These are phyloP conservation scores for Octopus sinensis DNA, from an alignment of 1,140 invertebrate species.

Conservation along the genomic window DNA sequence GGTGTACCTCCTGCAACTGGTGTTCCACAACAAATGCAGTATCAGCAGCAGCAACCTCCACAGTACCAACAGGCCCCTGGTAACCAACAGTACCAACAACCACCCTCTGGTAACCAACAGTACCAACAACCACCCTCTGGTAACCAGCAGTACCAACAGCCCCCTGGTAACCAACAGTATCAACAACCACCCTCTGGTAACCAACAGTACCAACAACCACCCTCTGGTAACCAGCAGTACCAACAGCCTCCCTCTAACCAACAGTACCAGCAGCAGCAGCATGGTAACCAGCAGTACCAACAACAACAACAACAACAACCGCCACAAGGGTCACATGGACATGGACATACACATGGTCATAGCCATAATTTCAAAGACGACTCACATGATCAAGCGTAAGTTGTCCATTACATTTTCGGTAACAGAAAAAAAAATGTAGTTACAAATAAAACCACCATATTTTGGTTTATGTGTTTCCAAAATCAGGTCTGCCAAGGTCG, in stretches of 20 bases:
- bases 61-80: conserved; percentile 16
- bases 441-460: background rate
- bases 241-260: conserved; percentile 9
- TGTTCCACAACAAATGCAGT: conserved; percentile 26
- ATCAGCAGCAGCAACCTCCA: conserved; percentile 24
- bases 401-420: background rate
- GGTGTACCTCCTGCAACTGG: conserved; percentile 17
- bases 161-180: background rate
- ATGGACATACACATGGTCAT: background rate
- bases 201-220: background rate
- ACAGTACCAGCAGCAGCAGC: conserved; percentile 1
- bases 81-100: background rate
- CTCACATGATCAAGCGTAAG: conserved; percentile 8
- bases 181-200: background rate
- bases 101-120: background rate
- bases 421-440: background rate
- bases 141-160: background rate
- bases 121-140: background rate
- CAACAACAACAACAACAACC: background rate
- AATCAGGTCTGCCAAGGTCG: too few relatives aligned
- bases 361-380: conserved; percentile 9
- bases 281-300: background rate
- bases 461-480: background rate
- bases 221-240: background rate
- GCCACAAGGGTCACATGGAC: background rate